Evolutionary conservation across 2,888 invertebrate genomes (phyloP).

Genomic region (Smittia sp.): DNA sequence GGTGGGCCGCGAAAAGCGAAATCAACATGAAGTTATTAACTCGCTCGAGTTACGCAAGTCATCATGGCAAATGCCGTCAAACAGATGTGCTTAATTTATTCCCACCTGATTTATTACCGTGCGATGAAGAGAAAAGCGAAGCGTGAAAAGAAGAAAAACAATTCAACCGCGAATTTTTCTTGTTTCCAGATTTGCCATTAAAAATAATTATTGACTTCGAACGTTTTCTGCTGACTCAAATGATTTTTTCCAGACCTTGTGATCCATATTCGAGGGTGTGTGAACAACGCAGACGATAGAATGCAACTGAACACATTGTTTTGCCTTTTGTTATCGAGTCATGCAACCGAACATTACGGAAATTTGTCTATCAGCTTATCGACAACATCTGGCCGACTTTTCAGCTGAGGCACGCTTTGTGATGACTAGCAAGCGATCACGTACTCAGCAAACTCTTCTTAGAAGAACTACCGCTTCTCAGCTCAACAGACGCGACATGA

Average conservation of each 20-base stretch:
- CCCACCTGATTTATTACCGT: conserved; percentile 26
- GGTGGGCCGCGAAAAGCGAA: background rate
- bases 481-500: too few species aligned
- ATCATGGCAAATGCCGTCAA: conserved; percentile 11
- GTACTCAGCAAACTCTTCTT: too few species aligned
- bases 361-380: background rate
- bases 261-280: background rate
- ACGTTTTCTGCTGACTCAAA: background rate
- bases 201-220: background rate
- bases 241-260: background rate
- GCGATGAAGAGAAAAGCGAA: background rate
- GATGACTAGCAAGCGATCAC: too few species aligned
- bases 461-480: too few species aligned
- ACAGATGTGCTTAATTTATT: conserved; percentile 38
- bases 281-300: background rate
- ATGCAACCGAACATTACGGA: background rate
- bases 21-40: background rate
- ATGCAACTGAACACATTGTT: conserved; percentile 21
- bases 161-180: conserved; percentile 33
- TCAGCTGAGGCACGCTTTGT: too few species aligned
- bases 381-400: background rate
- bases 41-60: conserved; percentile 8
- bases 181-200: background rate
- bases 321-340: conserved; percentile 5
- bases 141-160: conserved; percentile 1